phyloP scores from a whole-genome alignment of 53 echinoderm and acorn worm species.

The Glandiceps talaboti region DNA sequence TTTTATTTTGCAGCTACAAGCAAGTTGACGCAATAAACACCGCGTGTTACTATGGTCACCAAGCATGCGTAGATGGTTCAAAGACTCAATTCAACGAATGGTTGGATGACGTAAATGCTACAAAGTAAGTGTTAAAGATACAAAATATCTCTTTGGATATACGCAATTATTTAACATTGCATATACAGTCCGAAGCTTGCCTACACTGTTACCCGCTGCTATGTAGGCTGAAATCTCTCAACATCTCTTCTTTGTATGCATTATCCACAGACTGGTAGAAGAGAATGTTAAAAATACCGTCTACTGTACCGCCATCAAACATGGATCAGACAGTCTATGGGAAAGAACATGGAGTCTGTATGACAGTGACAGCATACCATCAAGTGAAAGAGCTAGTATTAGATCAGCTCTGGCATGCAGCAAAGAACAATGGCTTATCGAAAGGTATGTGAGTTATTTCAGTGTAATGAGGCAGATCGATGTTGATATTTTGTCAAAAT shows the following conservation, averaged over 20 bases:
- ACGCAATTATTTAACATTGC: too few relatives aligned
- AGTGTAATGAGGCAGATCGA: too few relatives aligned
- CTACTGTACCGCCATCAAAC: background rate
- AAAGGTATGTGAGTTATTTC: too few relatives aligned
- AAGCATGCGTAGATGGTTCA: background rate
- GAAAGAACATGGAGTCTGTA: background rate
- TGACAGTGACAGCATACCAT: background rate
- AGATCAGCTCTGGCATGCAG: slow-evolving; percentile 45
- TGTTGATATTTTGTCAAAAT: too few relatives aligned
- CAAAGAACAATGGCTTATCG: slow-evolving; percentile 55
- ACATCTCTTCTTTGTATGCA: too few relatives aligned
- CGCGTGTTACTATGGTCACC: background rate
- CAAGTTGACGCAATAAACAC: background rate
- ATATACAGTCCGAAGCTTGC: too few relatives aligned
- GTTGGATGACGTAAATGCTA: background rate
- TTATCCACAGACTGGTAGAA: background rate
- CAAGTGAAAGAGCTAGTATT: background rate
- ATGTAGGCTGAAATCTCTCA: too few relatives aligned
- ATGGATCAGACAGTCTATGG: background rate
- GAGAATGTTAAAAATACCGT: background rate
- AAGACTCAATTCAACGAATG: background rate
- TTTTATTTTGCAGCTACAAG: background rate
- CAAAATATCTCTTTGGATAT: too few relatives aligned
- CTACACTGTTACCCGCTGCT: too few relatives aligned
- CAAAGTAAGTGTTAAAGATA: background rate